Base-by-base conservation (phyloP, 1,140 invertebrate species). In the Trichonephila clavipes region DNA sequence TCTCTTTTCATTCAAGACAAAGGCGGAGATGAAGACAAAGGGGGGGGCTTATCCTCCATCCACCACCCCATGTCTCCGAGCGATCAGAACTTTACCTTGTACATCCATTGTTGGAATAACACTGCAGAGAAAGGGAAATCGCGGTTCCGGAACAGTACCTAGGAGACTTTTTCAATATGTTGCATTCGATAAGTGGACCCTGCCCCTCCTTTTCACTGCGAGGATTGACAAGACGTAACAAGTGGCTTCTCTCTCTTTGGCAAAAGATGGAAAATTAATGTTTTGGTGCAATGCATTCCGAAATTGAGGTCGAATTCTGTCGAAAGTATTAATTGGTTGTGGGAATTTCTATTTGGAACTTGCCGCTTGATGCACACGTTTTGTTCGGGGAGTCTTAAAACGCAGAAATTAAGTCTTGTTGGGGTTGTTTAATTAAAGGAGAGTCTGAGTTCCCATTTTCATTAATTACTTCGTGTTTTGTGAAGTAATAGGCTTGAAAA, bases 21-120 rank as follows among this genome's bases (percentile, higher is more conserved):
- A 77, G 34, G 16, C 72, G 24, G 18, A 77, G n/a, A 24, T 14
- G 21, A 12, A 69, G 21, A 69, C 72, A 77, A 77, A 69, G n/a
- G 19, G 24, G 12, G 34, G 72, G 18, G 14, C 0, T 40, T 28
- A 12, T 10, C 8, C 51, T 51, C 51, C 51, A 7, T 12, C 51
- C 44, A 51, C 44, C 44, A 51, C 51, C 51, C 51, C 51, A 12
- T 51, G 51, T 51, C 51, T 40, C 72, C 34, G 28, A 77, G 34
- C 72, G 34, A 77, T 77, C 72, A 77, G 28, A 77, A 40, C 18
- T 77, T 77, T 77, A 40, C 72, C 72, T 77, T 77, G 72, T 77
- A 69, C n/a, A n/a, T 34, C 12, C 72, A 19, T 77, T 77, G 72
- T 77, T 24, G 10, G 72, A 6, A 34, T 12, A 77, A 77, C 72